These are phyloP conservation scores for Herpailurus yagouaroundi DNA, from an alignment of 2,113 vertebrate genomes.

Conservation along the genomic window DNA sequence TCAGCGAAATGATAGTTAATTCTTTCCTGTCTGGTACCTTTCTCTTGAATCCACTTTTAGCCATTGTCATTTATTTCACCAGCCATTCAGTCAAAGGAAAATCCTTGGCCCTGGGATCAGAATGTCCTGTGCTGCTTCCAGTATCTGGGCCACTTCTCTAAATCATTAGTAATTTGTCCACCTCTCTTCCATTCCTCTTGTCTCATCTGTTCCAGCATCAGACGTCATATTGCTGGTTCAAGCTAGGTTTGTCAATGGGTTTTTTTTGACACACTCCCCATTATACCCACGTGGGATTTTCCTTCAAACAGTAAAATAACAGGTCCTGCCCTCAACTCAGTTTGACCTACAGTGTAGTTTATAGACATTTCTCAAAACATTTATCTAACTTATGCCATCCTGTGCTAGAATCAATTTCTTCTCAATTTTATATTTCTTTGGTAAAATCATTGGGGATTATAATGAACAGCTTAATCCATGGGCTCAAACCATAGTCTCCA, in stretches of 20 bases:
- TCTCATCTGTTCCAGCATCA: neutral
- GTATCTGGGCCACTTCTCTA: neutral
- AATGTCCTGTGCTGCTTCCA: neutral
- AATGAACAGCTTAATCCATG: neutral
- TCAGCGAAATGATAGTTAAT: neutral
- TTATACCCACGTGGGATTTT: neutral
- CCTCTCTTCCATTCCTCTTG: neutral
- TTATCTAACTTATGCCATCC: neutral
- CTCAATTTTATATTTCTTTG: neutral
- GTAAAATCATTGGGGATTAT: neutral
- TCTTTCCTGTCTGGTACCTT: neutral
- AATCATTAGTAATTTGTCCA: neutral
- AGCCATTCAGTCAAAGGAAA: neutral
- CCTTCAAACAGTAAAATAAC: neutral
- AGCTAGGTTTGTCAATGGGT: accelerated
- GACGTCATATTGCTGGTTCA: neutral
- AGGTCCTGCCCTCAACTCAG: neutral
- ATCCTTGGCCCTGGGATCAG: neutral
- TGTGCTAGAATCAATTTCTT: neutral
- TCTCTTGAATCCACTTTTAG: neutral
- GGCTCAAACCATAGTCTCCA: neutral
- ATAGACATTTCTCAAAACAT: neutral
- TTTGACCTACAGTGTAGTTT: neutral
- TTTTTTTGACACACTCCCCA: neutral
- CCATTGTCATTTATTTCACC: neutral